Conservation (phyloP, 1,140 invertebrate species). For the Drosophila equinoxialis region DNA sequence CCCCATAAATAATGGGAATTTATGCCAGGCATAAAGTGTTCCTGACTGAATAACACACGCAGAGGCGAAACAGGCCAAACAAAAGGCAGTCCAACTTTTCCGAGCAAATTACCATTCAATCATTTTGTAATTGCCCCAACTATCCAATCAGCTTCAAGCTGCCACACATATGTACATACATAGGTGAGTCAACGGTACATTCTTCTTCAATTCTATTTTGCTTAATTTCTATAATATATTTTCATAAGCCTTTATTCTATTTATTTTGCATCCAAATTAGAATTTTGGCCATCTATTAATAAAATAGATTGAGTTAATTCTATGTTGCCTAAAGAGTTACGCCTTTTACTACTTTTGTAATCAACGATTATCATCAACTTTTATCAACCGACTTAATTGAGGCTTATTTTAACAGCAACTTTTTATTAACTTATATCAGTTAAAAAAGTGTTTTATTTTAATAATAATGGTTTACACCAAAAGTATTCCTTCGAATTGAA, state of each 20-base stretch:
- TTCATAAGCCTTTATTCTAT: constrained; percentile 62
- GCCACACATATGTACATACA: constrained; percentile 22
- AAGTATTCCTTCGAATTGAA: too few species aligned
- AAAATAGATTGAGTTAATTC: too few species aligned
- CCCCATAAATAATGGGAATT: constrained; percentile 83
- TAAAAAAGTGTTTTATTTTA: too few species aligned
- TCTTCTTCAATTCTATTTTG: constrained; percentile 52
- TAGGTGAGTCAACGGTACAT: constrained; percentile 16
- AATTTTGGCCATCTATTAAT: constrained; percentile 24
- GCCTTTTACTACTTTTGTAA: too few species aligned
- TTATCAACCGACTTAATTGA: too few species aligned
- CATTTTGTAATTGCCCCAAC: constrained; percentile 75
- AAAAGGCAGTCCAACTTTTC: constrained; percentile 61
- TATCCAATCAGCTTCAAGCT: background rate
- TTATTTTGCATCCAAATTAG: constrained; percentile 65
- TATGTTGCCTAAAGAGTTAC: too few species aligned
- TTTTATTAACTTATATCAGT: too few species aligned
- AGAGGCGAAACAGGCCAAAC: constrained; percentile 29
- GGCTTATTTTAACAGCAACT: too few species aligned
- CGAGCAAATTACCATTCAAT: constrained; percentile 81
- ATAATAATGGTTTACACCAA: too few species aligned
- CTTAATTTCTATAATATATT: constrained; percentile 77
- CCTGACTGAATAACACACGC: constrained; percentile 6
- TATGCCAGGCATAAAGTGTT: constrained; percentile 63
- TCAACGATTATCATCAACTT: too few species aligned